A percentile compares a stretch with the other conserved stretches of the same genome.
These are phyloP conservation scores for Geopemphigus sp. DNA, from an alignment of 1,140 invertebrate species.

Conservation along the genomic window DNA sequence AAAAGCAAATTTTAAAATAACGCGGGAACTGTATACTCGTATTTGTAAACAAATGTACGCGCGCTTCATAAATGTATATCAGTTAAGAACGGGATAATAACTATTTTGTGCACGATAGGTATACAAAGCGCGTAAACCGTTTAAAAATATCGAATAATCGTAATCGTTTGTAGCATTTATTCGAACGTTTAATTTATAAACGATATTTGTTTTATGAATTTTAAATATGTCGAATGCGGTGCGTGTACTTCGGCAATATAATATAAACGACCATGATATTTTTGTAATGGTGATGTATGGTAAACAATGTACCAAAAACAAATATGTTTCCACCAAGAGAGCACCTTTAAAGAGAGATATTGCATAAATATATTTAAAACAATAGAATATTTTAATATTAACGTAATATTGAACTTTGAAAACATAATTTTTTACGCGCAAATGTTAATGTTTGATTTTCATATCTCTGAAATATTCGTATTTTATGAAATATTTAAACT, in stretches of 20 bases:
- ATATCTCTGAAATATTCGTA: neutral
- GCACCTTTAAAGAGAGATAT: neutral
- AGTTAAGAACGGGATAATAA: too few species aligned
- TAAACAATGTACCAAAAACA: neutral
- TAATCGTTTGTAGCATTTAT: too few species aligned
- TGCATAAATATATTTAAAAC: neutral
- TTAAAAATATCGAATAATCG: too few species aligned
- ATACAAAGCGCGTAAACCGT: too few species aligned
- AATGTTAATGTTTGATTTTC: constrained; percentile 5
- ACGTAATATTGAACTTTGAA: neutral
- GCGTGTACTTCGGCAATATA: neutral
- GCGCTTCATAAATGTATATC: too few species aligned
- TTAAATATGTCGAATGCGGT: neutral
- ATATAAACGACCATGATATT: neutral
- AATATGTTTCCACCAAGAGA: neutral
- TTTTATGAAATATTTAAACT: neutral
- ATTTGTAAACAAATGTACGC: too few species aligned
- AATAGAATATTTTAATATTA: neutral
- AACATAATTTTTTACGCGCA: neutral
- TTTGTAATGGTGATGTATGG: neutral
- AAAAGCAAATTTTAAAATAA: too few species aligned
- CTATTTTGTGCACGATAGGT: too few species aligned
- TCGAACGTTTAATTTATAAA: too few species aligned
- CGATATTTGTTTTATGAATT: neutral
- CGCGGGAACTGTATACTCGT: too few species aligned